A percentile compares a stretch with the other conserved stretches of the same genome.
phyloP scores from a whole-genome alignment of 1,140 invertebrate genomes.

The Cecropterus lyciades region DNA sequence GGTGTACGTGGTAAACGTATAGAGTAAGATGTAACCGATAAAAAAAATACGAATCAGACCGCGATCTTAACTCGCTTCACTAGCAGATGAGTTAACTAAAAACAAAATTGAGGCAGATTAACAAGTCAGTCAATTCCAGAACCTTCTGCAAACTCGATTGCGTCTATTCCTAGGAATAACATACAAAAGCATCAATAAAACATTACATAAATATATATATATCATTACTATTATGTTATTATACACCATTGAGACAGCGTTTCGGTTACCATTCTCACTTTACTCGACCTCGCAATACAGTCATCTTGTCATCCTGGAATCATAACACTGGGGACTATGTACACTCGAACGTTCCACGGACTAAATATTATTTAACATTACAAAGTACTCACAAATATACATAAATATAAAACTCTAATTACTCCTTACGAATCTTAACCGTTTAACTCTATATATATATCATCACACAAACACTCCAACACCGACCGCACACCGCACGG shows the following conservation, averaged over 20 bases:
- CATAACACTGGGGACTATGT: slow-evolving; percentile 76
- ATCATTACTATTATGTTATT: slow-evolving; percentile 37
- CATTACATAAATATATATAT: slow-evolving; percentile 45
- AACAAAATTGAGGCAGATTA: slow-evolving; percentile 60
- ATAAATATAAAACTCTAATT: slow-evolving; percentile 70
- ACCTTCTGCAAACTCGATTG: slow-evolving; percentile 32
- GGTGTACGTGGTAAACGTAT: neutral
- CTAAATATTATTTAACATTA: slow-evolving; percentile 51
- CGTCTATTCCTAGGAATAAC: slow-evolving; percentile 46
- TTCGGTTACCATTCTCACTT: slow-evolving; percentile 19
- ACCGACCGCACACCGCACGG: slow-evolving; percentile 35
- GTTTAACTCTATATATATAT: slow-evolving; percentile 18
- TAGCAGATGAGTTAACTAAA: slow-evolving; percentile 43
- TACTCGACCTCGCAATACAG: slow-evolving; percentile 9
- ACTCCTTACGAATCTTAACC: slow-evolving; percentile 47
- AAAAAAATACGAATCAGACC: slow-evolving; percentile 45
- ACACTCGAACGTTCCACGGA: slow-evolving; percentile 55
- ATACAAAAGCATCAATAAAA: slow-evolving; percentile 50
- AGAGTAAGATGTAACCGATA: slow-evolving; percentile 12
- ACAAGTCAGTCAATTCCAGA: slow-evolving; percentile 60
- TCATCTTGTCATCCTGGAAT: slow-evolving; percentile 55
- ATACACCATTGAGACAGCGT: slow-evolving; percentile 47
- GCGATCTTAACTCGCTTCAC: slow-evolving; percentile 38
- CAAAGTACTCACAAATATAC: slow-evolving; percentile 73
- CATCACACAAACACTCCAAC: slow-evolving; percentile 41